Conservation (phyloP, 2,888 invertebrate species). For the Pseudanteris insignis region DNA sequence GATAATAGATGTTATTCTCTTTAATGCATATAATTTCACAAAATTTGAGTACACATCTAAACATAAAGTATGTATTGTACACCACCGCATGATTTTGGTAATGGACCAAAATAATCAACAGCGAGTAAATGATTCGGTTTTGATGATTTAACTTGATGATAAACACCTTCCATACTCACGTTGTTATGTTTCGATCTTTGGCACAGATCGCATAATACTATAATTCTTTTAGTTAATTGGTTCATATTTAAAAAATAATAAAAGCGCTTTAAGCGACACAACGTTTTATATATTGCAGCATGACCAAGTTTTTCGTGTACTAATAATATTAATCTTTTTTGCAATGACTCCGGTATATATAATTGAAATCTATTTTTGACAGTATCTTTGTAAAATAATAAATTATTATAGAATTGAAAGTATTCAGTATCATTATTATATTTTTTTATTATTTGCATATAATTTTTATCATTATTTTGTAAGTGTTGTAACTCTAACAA, state of each 20-base stretch:
- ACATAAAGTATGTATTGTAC: too few species aligned
- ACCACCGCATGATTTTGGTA: too few species aligned
- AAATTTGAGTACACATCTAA: conserved; percentile 24
- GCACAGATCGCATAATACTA: conserved; percentile 2
- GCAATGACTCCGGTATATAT: conserved; percentile 4
- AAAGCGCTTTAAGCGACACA: background rate
- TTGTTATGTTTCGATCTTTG: conserved; percentile 1
- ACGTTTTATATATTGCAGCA: conserved; percentile 1
- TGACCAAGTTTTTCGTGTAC: conserved; percentile 4
- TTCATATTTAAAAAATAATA: conserved; percentile 7
- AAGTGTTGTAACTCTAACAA: too few species aligned
- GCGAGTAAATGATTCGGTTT: too few species aligned
- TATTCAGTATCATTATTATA: too few species aligned
- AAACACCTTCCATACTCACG: conserved; percentile 3
- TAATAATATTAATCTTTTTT: too few species aligned
- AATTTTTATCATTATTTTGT: too few species aligned
- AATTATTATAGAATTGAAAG: too few species aligned
- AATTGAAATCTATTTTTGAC: conserved; percentile 2
- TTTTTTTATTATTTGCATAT: too few species aligned
- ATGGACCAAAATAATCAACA: too few species aligned
- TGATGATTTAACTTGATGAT: too few species aligned
- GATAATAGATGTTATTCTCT: conserved; percentile 7
- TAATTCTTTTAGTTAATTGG: background rate
- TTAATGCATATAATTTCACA: conserved; percentile 23
- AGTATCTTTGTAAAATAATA: conserved; percentile 2